Evolutionary conservation across 2,113 vertebrate species (phyloP).

Genomic region (Turdus rufiventris): DNA sequence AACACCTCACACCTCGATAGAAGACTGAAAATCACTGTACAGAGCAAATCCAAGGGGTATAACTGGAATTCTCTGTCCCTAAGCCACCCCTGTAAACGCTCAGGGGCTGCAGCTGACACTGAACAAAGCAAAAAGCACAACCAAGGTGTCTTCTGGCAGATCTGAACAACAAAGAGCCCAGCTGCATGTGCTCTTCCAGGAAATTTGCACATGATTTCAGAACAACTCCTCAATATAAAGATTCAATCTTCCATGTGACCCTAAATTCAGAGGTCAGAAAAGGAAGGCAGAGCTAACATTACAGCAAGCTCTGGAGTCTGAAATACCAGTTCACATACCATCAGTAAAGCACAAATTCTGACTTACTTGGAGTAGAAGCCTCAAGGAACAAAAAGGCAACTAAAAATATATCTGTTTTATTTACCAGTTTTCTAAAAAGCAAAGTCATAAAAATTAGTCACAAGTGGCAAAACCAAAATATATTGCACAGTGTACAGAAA

Average conservation of each 20-base stretch:
- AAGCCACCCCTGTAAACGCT: neutral
- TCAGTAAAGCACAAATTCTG: neutral
- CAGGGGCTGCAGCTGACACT: neutral
- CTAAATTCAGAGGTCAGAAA: neutral
- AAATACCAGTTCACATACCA: neutral
- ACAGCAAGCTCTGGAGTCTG: neutral
- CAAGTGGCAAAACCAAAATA: slow-evolving; percentile 69
- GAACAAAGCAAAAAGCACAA: neutral
- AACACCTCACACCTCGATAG: accelerated
- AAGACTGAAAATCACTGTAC: neutral
- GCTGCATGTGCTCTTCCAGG: neutral
- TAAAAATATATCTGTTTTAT: slow-evolving; percentile 81
- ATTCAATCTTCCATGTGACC: neutral
- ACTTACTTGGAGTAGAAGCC: neutral
- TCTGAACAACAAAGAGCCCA: neutral
- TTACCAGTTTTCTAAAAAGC: slow-evolving; percentile 80
- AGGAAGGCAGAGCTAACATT: neutral
- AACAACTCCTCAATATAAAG: neutral
- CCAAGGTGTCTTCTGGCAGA: neutral
- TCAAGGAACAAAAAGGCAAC: slow-evolving; percentile 22
- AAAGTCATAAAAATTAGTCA: slow-evolving; percentile 78
- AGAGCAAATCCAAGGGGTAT: neutral
- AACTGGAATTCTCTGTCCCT: neutral
- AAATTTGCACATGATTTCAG: neutral
- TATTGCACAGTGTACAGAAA: slow-evolving; percentile 71